Evolutionary conservation across 2,888 invertebrate species (phyloP).

Genomic region (Chymomyza amoena): DNA sequence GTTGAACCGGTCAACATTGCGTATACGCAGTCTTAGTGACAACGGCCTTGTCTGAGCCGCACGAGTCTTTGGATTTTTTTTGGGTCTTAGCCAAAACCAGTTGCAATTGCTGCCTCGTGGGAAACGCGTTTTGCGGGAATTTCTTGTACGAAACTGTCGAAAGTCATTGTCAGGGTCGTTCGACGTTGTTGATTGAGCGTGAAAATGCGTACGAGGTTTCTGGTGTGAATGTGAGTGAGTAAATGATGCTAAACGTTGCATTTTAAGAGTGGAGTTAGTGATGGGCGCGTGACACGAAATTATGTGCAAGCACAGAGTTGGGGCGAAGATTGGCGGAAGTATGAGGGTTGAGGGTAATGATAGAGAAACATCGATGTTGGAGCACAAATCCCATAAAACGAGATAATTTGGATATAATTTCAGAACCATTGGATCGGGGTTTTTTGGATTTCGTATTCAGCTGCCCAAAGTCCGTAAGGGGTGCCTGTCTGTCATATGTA

Average conservation of each 20-base stretch:
- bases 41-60: conserved; percentile 35
- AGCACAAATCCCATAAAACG: too few relatives aligned
- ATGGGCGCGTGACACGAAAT: background rate
- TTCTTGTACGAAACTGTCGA: conserved; percentile 40
- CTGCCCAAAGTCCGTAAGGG: too few relatives aligned
- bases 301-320: background rate
- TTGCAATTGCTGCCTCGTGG: conserved; percentile 41
- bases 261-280: background rate
- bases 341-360: too few relatives aligned
- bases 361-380: too few relatives aligned
- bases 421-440: too few relatives aligned
- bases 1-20: conserved; percentile 40
- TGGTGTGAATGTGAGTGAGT: background rate
- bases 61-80: background rate
- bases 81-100: conserved; percentile 42
- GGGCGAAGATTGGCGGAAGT: too few relatives aligned
- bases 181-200: conserved; percentile 45
- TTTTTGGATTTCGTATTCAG: too few relatives aligned
- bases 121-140: conserved; percentile 17
- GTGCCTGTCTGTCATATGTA: too few relatives aligned
- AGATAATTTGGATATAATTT: too few relatives aligned
- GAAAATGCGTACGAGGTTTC: conserved; percentile 24
- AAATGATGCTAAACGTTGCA: background rate
- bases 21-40: conserved; percentile 56
- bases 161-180: conserved; percentile 62